Evolutionary conservation across 2,888 invertebrate species (phyloP).

Genomic region (Autographa gamma): DNA sequence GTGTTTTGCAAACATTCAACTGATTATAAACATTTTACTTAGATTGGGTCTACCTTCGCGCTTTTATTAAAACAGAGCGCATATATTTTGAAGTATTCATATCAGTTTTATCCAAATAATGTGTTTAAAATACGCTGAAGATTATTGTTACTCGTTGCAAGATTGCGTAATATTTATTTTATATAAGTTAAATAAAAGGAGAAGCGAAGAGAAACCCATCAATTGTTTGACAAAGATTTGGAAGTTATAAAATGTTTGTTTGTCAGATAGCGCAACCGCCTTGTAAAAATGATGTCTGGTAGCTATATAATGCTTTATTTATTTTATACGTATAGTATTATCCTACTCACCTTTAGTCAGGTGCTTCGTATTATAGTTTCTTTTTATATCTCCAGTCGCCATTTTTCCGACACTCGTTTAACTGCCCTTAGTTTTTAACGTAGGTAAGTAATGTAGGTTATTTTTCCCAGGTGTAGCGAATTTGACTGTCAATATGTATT

Average conservation of each 20-base stretch:
- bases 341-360: slow-evolving; percentile 75
- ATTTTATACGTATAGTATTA: not conserved
- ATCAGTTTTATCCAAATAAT: too few species aligned
- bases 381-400: slow-evolving; percentile 69
- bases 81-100: too few species aligned
- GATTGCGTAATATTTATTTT: too few species aligned
- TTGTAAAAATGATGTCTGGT: not conserved
- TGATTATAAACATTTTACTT: too few species aligned
- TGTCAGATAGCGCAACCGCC: not conserved
- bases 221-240: not conserved
- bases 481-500: not conserved
- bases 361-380: slow-evolving; percentile 80
- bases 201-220: not conserved
- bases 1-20: too few species aligned
- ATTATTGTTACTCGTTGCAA: too few species aligned
- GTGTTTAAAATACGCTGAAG: too few species aligned
- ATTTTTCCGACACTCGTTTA: slow-evolving; percentile 59
- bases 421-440: not conserved
- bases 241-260: not conserved
- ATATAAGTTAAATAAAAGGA: too few species aligned
- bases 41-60: too few species aligned
- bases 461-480: not conserved
- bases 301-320: not conserved
- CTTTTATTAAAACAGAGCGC: too few species aligned
- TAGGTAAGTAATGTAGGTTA: too few species aligned